These are phyloP conservation scores for Polypedilum pembai DNA, from an alignment of 1,140 invertebrate species.

Conservation along the genomic window DNA sequence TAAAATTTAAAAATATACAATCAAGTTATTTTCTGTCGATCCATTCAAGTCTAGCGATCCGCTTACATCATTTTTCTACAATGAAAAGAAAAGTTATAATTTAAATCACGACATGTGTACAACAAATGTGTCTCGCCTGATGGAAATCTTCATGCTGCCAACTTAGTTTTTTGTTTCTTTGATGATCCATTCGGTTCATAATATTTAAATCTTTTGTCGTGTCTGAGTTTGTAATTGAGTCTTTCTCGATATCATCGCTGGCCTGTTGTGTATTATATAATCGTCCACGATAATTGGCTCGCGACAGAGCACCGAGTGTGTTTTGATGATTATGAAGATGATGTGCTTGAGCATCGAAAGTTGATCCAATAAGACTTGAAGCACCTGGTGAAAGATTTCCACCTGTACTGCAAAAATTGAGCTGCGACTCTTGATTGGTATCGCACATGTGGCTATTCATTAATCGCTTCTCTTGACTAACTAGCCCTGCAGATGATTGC, in stretches of 20 bases:
- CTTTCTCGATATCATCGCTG: conserved; percentile 11
- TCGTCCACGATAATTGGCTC: not conserved
- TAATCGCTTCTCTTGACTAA: not conserved
- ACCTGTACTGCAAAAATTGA: not conserved
- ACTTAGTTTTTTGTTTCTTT: conserved; percentile 8
- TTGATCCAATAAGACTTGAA: not conserved
- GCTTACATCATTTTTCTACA: conserved; percentile 23
- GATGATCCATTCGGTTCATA: conserved; percentile 16
- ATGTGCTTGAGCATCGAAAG: not conserved
- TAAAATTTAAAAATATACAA: conserved; percentile 11
- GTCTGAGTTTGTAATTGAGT: conserved; percentile 1
- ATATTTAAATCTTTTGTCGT: conserved; percentile 14
- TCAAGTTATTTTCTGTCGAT: conserved; percentile 20
- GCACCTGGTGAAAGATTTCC: conserved; percentile 9
- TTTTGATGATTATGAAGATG: conserved; percentile 7
- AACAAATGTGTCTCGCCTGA: not conserved
- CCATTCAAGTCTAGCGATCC: conserved; percentile 21
- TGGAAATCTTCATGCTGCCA: conserved; percentile 21
- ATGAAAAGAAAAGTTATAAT: not conserved
- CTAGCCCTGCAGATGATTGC: conserved; percentile 3
- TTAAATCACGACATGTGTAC: not conserved
- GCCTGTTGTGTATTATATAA: not conserved
- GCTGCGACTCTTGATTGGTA: not conserved
- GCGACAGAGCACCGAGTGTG: not conserved
- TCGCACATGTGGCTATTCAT: conserved; percentile 4